Evolutionary conservation across 2,888 invertebrate species (phyloP), one percentile per base, ranked within the genome.

Genomic region (Tenthredo livida): DNA sequence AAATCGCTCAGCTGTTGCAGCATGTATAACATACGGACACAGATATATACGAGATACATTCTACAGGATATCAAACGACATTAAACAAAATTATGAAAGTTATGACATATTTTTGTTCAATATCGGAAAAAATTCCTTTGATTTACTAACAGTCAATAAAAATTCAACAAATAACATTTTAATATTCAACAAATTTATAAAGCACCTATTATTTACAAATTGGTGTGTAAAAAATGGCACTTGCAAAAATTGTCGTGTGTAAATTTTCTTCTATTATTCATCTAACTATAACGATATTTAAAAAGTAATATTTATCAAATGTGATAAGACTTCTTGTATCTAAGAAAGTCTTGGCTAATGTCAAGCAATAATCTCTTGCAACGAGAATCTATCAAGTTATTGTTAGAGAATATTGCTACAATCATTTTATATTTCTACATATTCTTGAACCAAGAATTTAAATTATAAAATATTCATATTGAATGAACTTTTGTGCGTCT

Each of bases 161-260:
- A 58, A 40, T 61, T 54, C 58, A 80, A 61, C 80, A 80, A 61
- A 61, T 61, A 80, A 80, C 80, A 61, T 58, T 80, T 61, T 61
- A 80, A 80, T 43, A 80, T 40, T 15, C 17, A 80, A 80, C 80
- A 80, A 80, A 80, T 61, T 80, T 61, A 33, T 40, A 37, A 80
- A 80, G 80, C 80, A 80, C 80, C 80, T 61, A 40, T 80, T 80
- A 80, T 80, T 58, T 80, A 80, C 58, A 80, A 61, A 61, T 80
- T 80, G 21, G 4, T 80, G 80, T 80, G 80, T 80, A 80, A 80
- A 61, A 80, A 80, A 58, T 80, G 80, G 80, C 40, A 80, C 80
- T 80, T 61, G 80, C 47, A 61, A 80, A 80, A 80, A 37, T 58
- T 61, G 75, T 85, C 84, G 67, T 85, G 86, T 84, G 75, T 84